Conservation (phyloP, 2,113 vertebrate genomes). For the Phasianus colchicus region DNA sequence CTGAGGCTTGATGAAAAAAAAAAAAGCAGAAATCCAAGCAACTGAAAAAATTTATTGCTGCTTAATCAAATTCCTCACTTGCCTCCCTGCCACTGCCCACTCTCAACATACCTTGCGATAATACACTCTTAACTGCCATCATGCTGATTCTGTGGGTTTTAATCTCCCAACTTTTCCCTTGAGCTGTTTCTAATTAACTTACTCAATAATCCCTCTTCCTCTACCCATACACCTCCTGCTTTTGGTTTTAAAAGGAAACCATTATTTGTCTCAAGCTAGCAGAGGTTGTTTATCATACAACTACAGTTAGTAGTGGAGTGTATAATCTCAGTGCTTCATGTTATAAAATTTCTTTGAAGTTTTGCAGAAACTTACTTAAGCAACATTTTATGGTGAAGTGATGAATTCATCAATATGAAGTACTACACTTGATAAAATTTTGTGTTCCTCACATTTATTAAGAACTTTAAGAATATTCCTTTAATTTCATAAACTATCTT, state of each 20-base stretch:
- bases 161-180: constrained; percentile 66
- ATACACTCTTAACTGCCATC: constrained; percentile 44
- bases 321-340: not conserved
- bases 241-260: constrained; percentile 25
- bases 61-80: constrained; percentile 50
- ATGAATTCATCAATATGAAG: not conserved
- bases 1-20: not conserved
- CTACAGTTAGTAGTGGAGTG: not conserved
- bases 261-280: constrained; percentile 14
- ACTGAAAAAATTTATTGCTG: constrained; percentile 22
- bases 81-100: not conserved
- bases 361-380: not conserved
- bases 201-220: constrained; percentile 32
- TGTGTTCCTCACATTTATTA: not conserved
- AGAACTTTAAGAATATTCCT: not conserved
- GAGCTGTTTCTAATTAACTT: constrained; percentile 59
- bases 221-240: not conserved
- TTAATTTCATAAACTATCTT: not conserved
- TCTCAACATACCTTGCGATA: not conserved
- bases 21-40: not conserved
- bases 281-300: not conserved
- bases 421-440: not conserved
- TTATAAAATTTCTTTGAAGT: not conserved
- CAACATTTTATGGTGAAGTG: not conserved
- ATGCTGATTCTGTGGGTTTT: constrained; percentile 50